phyloP scores from a whole-genome alignment of 2,797 vertebrate species.

The Alauda arvensis region DNA sequence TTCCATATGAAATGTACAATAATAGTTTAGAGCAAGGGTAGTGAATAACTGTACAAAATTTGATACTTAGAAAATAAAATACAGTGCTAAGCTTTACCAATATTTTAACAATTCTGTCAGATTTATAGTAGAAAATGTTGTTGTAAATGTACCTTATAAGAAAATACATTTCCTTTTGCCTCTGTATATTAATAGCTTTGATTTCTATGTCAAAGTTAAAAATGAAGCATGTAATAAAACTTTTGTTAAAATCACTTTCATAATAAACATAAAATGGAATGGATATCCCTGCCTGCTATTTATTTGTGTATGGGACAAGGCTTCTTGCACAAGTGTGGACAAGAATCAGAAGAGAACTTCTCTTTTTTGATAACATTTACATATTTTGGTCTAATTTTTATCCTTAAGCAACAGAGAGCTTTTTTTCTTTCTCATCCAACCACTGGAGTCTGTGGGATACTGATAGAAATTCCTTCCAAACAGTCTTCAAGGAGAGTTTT shows the following conservation, averaged over 20 bases:
- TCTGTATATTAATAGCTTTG: slow-evolving; percentile 62
- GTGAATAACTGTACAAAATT: slow-evolving; percentile 62
- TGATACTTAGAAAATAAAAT: slow-evolving; percentile 51
- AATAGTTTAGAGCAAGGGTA: slow-evolving; percentile 36
- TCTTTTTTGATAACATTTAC: neutral
- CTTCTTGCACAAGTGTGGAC: neutral
- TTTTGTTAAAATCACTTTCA: slow-evolving; percentile 62
- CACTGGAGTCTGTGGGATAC: neutral
- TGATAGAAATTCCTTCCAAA: neutral
- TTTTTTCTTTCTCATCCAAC: neutral
- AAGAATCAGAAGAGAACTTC: neutral
- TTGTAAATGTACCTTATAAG: slow-evolving; percentile 62
- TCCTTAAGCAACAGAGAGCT: neutral
- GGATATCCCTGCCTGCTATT: neutral
- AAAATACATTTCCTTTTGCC: slow-evolving; percentile 42
- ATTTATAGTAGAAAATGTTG: slow-evolving; percentile 51
- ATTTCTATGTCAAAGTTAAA: slow-evolving; percentile 59
- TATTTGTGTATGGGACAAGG: neutral
- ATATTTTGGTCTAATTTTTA: neutral
- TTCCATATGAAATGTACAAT: slow-evolving; percentile 49
- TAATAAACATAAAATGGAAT: slow-evolving; percentile 63
- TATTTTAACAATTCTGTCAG: slow-evolving; percentile 51
- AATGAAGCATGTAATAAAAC: slow-evolving; percentile 64
- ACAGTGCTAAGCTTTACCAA: slow-evolving; percentile 42
- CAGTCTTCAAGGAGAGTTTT: neutral